Percentiles rank a stretch among this genome's conserved stretches.
Evolutionary conservation across 2,113 vertebrate genomes (phyloP).

Genomic region (Chaenogobius annularis): DNA sequence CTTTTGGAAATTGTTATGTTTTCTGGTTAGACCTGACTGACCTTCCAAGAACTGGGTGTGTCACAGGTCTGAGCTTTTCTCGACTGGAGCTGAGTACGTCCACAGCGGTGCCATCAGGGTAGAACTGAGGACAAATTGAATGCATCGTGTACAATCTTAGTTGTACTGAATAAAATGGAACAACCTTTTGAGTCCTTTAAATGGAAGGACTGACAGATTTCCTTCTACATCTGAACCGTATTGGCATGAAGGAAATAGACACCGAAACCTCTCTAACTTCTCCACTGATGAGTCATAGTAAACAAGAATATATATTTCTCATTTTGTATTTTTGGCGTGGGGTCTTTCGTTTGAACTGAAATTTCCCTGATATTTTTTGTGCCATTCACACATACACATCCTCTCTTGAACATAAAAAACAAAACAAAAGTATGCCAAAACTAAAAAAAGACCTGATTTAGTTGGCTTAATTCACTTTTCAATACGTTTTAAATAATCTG

Average conservation of each 20-base stretch:
- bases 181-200: not conserved
- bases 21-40: slow-evolving; percentile 53
- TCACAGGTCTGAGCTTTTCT: slow-evolving; percentile 65
- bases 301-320: not conserved
- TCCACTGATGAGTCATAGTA: not conserved
- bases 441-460: no score
- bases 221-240: not conserved
- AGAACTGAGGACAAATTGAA: slow-evolving; percentile 71
- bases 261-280: not conserved
- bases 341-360: not conserved
- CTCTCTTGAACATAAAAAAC: no score
- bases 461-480: no score
- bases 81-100: slow-evolving; percentile 74
- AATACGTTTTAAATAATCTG: no score
- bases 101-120: slow-evolving; percentile 59
- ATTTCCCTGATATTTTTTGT: no score
- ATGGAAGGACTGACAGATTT: not conserved
- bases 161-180: not conserved
- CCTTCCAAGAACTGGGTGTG: slow-evolving; percentile 78
- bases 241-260: not conserved
- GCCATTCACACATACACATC: no score
- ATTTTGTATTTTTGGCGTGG: not conserved
- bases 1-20: not conserved
- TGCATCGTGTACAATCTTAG: not conserved
- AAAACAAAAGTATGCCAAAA: no score